Evolutionary conservation across 2,888 invertebrate species (phyloP).

Genomic region (Ceriagrion tenellum): DNA sequence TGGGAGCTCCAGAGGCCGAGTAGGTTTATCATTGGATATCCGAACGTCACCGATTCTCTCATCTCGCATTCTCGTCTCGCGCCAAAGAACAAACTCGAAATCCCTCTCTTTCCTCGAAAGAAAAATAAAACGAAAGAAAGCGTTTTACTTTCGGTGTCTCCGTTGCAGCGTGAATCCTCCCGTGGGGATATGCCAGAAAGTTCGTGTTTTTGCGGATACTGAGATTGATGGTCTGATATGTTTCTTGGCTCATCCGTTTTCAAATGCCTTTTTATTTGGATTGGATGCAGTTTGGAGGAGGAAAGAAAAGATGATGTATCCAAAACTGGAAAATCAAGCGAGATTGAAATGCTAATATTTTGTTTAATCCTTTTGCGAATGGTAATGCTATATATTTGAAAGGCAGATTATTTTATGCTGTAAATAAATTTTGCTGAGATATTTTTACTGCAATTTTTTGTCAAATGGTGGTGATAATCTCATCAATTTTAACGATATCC

Average conservation of each 20-base stretch:
- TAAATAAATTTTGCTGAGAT: too few relatives aligned
- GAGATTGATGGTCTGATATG: neutral
- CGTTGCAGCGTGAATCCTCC: conserved; percentile 16
- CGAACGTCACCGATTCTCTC: neutral
- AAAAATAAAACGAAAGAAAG: neutral
- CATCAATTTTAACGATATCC: too few relatives aligned
- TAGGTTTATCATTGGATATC: neutral
- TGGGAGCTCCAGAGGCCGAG: neutral
- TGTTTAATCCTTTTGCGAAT: neutral
- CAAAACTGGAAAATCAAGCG: neutral
- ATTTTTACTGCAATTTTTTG: too few relatives aligned
- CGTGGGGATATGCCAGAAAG: neutral
- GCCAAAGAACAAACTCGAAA: neutral
- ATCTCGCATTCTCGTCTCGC: neutral
- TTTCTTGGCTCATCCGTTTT: neutral
- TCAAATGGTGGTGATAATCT: too few relatives aligned
- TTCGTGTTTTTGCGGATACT: neutral
- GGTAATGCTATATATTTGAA: too few relatives aligned
- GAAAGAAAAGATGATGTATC: neutral
- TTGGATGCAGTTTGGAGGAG: neutral
- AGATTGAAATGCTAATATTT: neutral
- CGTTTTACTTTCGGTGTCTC: conserved; percentile 24
- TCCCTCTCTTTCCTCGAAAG: neutral
- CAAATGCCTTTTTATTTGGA: neutral
- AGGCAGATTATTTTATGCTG: too few relatives aligned